A percentile compares a stretch with the other conserved stretches of the same genome.
phyloP scores from a whole-genome alignment of 2,113 vertebrate genomes.

The Setophaga petechia region DNA sequence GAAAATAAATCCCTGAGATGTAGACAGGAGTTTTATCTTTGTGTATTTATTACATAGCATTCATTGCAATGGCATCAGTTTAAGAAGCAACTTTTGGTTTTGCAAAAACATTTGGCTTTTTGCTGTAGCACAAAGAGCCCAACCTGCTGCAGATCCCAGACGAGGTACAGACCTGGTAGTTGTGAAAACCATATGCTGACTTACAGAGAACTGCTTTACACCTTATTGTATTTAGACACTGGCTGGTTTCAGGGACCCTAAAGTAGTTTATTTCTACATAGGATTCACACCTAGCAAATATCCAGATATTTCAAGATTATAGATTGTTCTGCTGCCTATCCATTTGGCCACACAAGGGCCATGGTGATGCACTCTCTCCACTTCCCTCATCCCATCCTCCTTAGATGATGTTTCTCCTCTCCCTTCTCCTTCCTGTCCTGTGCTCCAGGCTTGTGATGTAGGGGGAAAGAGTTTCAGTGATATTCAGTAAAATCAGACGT shows the following conservation, averaged over 20 bases:
- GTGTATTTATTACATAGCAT: not conserved
- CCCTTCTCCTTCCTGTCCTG: not conserved
- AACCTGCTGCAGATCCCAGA: not conserved
- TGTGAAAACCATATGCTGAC: not conserved
- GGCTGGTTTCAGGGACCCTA: not conserved
- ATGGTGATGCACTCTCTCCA: not conserved
- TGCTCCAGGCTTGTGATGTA: not conserved
- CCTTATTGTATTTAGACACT: not conserved
- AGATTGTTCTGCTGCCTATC: not conserved
- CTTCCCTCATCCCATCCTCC: not conserved
- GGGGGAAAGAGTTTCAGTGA: not conserved
- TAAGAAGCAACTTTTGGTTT: not conserved
- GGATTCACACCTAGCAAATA: not conserved
- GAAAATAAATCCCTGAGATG: not conserved
- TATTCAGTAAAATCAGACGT: not conserved
- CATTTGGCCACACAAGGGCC: not conserved
- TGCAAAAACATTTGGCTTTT: not conserved
- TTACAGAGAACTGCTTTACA: not conserved
- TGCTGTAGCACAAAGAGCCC: not conserved
- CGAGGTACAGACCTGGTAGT: not conserved
- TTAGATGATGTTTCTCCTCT: not conserved
- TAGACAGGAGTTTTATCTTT: not conserved
- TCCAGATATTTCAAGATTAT: not conserved
- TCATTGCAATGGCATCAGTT: not conserved
- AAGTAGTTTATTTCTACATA: not conserved